A percentile compares a stretch with the other conserved stretches of the same genome.
phyloP scores from a whole-genome alignment of 2,113 vertebrate genomes.

The Sula dactylatra region DNA sequence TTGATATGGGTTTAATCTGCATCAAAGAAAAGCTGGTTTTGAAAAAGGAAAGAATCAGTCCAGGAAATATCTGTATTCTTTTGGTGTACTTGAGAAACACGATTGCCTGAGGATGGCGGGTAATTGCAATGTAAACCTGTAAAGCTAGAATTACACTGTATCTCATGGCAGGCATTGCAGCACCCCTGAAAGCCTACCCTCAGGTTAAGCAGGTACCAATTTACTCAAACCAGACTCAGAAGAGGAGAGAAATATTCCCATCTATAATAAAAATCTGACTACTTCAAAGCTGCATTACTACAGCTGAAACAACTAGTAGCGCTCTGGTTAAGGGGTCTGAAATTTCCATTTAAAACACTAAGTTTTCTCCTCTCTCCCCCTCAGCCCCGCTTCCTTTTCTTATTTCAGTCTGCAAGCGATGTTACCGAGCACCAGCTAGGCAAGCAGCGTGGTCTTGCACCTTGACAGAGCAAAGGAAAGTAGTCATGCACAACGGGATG shows the following conservation, averaged over 20 bases:
- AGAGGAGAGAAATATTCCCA: background rate
- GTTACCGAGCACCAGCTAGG: background rate
- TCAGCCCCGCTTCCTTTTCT: background rate
- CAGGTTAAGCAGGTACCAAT: background rate
- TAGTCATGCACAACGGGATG: background rate
- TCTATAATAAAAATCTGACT: background rate
- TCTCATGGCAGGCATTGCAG: background rate
- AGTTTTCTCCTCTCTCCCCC: background rate
- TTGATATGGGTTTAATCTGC: background rate
- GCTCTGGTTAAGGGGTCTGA: background rate
- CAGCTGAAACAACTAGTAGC: background rate
- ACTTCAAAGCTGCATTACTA: background rate
- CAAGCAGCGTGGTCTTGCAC: background rate
- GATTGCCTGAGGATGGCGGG: constrained; percentile 7
- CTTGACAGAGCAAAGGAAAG: background rate
- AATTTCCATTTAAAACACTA: background rate
- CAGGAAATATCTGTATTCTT: constrained; percentile 42
- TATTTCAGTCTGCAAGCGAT: background rate
- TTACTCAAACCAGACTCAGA: background rate
- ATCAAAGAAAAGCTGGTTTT: constrained; percentile 34
- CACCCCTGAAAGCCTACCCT: background rate
- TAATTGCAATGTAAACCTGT: constrained; percentile 11
- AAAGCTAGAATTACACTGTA: background rate
- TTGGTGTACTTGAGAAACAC: constrained; percentile 19
- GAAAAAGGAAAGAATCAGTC: background rate